Conservation (phyloP, 1,140 invertebrate genomes). For the Zaprionus ghesquierei region DNA sequence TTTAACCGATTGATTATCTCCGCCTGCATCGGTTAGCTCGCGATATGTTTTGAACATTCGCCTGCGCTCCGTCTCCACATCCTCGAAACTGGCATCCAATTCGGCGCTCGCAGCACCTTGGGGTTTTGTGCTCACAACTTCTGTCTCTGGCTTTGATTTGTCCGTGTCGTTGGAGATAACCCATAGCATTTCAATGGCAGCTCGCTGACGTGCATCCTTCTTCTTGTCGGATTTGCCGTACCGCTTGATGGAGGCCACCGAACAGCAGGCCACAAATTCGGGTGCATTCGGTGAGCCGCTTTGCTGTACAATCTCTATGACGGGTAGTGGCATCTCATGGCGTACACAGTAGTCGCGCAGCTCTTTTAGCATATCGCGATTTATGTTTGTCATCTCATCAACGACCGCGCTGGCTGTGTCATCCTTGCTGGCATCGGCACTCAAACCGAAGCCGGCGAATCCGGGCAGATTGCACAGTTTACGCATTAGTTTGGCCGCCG, state of each 20-base stretch:
- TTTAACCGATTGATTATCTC: constrained; percentile 14
- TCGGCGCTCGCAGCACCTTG: fast-evolving
- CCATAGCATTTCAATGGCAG: no score
- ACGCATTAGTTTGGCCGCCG: no score
- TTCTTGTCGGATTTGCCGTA: no score
- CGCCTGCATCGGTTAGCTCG: constrained; percentile 59
- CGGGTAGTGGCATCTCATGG: constrained; percentile 68
- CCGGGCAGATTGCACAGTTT: constrained; percentile 33
- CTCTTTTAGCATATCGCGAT: constrained; percentile 68
- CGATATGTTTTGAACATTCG: constrained; percentile 69
- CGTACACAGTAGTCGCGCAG: no score
- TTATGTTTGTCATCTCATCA: constrained; percentile 53
- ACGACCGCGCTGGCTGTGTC: background rate
- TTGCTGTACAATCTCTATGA: constrained; percentile 74
- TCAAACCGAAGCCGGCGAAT: background rate
- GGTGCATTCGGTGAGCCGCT: constrained; percentile 70
- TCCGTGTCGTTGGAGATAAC: no score
- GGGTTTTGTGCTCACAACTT: constrained; percentile 35
- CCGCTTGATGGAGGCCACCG: constrained; percentile 69
- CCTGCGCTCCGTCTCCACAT: constrained; percentile 54
- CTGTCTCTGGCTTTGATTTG: no score
- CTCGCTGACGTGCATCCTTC: no score
- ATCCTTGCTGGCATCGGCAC: background rate
- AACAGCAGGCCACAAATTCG: constrained; percentile 68
- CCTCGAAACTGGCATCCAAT: constrained; percentile 8